phyloP scores from a whole-genome alignment of 2,113 vertebrate species.

The Bagarius yarrelli region DNA sequence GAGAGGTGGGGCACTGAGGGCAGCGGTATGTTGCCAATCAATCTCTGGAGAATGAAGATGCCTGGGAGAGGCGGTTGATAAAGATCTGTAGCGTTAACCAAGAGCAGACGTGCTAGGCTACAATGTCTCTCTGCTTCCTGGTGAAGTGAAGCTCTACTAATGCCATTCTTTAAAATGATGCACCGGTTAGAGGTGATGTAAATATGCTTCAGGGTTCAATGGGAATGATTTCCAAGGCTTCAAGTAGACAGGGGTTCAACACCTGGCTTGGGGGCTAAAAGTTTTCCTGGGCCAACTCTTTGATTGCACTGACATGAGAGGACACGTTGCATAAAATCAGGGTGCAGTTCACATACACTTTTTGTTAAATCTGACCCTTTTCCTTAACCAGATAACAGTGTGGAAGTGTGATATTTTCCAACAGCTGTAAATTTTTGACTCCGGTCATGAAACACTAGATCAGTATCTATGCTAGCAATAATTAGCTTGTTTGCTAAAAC shows the following conservation, averaged over 20 bases:
- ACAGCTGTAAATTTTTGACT: conserved; percentile 17
- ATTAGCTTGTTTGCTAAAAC: conserved; percentile 36
- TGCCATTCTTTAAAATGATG: neutral
- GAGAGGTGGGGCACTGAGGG: conserved; percentile 61
- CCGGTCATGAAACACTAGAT: conserved; percentile 20
- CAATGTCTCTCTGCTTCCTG: neutral
- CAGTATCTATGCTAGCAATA: conserved; percentile 10
- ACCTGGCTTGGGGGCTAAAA: no score
- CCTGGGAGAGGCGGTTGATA: conserved; percentile 60
- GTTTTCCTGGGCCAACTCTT: neutral
- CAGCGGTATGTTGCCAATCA: conserved; percentile 72
- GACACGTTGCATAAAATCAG: neutral
- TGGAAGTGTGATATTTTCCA: neutral
- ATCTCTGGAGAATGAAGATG: conserved; percentile 68
- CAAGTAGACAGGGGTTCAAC: neutral
- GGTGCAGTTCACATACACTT: neutral
- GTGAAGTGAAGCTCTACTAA: neutral
- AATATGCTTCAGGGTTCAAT: neutral
- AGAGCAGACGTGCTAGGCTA: conserved; percentile 63
- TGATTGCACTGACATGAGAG: neutral
- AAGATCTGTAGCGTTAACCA: conserved; percentile 67
- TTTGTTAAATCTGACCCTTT: neutral
- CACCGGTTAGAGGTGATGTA: neutral
- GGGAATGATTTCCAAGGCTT: neutral
- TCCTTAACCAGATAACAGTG: neutral